Evolutionary conservation across 2,797 vertebrate genomes (phyloP).

Genomic region (Chrosomus eos): DNA sequence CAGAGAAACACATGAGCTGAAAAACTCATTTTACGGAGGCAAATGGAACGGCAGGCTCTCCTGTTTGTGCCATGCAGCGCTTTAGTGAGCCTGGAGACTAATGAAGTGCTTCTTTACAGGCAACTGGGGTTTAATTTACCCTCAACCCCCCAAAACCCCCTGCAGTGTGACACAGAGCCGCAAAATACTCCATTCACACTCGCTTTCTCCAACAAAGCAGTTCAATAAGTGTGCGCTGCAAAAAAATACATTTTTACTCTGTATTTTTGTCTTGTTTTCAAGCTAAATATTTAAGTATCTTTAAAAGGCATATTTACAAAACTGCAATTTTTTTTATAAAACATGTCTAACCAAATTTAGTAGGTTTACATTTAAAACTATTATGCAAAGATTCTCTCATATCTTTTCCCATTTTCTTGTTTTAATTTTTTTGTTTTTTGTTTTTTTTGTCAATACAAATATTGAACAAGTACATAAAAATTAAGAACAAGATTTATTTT

Average conservation of each 20-base stretch:
- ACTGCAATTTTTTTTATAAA: not conserved
- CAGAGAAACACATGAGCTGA: conserved; percentile 7
- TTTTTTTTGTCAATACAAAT: not conserved
- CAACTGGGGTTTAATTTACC: conserved; percentile 67
- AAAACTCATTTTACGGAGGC: conserved; percentile 51
- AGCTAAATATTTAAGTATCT: not conserved
- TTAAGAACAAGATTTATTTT: not conserved
- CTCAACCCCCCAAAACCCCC: conserved; percentile 48
- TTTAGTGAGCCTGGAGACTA: conserved; percentile 72
- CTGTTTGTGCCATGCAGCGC: conserved; percentile 35
- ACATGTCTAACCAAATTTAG: not conserved
- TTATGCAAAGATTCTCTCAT: not conserved
- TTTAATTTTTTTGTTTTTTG: not conserved
- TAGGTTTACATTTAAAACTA: too few relatives aligned
- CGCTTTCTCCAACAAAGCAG: not conserved
- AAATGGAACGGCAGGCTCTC: conserved; percentile 48
- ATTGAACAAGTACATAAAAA: not conserved
- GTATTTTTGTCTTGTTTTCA: not conserved
- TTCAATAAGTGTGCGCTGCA: conserved; percentile 3
- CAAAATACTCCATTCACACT: conserved; percentile 25
- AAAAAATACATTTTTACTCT: not conserved
- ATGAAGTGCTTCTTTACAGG: conserved; percentile 69
- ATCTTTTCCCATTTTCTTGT: not conserved
- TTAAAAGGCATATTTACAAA: not conserved
- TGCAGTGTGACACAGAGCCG: conserved; percentile 20